Conservation (phyloP, 2,888 invertebrate species). For the Mimas tiliae region DNA sequence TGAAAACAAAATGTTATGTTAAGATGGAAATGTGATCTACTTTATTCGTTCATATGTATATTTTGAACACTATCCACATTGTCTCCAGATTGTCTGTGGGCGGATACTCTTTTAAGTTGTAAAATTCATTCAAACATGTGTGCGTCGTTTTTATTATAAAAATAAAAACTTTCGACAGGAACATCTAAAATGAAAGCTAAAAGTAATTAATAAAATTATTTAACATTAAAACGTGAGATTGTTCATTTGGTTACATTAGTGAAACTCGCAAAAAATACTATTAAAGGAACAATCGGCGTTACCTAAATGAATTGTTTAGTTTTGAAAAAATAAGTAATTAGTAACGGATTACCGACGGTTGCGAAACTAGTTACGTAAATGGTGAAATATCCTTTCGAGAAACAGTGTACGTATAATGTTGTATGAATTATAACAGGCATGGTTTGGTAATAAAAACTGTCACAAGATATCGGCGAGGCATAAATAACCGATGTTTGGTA, state of each 20-base stretch:
- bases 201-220: background rate
- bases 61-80: background rate
- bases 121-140: background rate
- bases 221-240: background rate
- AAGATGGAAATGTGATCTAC: background rate
- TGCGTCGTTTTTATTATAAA: background rate
- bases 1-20: conserved; percentile 5
- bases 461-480: conserved; percentile 70
- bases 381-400: background rate
- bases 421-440: conserved; percentile 61
- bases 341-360: background rate
- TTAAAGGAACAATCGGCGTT: background rate
- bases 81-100: background rate
- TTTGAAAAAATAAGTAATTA: background rate
- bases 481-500: conserved; percentile 77
- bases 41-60: conserved; percentile 1
- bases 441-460: conserved; percentile 67
- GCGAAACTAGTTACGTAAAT: background rate
- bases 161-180: background rate
- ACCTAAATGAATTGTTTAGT: background rate
- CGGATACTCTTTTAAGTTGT: background rate
- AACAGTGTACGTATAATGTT: conserved; percentile 17
- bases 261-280: background rate
- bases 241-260: background rate
- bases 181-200: background rate